Evolutionary conservation across 2,888 invertebrate genomes (phyloP).

Genomic region (Nowickia ferox): DNA sequence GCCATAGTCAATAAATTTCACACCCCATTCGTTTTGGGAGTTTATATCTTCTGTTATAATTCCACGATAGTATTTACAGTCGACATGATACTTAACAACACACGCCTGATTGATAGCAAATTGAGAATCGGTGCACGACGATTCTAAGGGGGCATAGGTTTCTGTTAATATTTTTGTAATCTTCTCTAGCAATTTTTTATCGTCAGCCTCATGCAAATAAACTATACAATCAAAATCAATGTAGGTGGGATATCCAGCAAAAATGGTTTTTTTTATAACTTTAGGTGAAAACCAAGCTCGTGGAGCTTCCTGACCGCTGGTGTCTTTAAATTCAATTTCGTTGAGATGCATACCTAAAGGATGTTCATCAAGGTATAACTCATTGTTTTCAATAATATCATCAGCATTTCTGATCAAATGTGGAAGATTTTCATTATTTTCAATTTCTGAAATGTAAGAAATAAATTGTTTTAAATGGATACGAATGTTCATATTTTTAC

Average conservation of each 20-base stretch:
- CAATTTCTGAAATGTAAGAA: slow-evolving; percentile 44
- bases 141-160: slow-evolving; percentile 65
- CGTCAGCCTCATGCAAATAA: slow-evolving; percentile 79
- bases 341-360: slow-evolving; percentile 40
- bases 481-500: too few relatives aligned
- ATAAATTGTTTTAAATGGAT: too few relatives aligned
- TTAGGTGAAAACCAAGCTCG: slow-evolving; percentile 86
- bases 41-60: slow-evolving; percentile 85
- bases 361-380: slow-evolving; percentile 45
- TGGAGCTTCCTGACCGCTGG: slow-evolving; percentile 69
- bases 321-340: slow-evolving; percentile 33
- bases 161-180: slow-evolving; percentile 84
- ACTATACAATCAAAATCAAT: slow-evolving; percentile 85
- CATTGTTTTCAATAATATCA: slow-evolving; percentile 52
- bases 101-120: slow-evolving; percentile 75
- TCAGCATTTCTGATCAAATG: slow-evolving; percentile 6
- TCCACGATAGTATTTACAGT: slow-evolving; percentile 90
- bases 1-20: slow-evolving; percentile 92
- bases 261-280: slow-evolving; percentile 84
- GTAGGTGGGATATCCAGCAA: slow-evolving; percentile 86
- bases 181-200: slow-evolving; percentile 82
- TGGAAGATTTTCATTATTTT: slow-evolving; percentile 42
- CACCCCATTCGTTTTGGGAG: slow-evolving; percentile 82
- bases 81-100: slow-evolving; percentile 87
- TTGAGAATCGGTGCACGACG: slow-evolving; percentile 78